Evolutionary conservation across 35 echinoderm and acorn worm genomes (phyloP), one percentile per base, ranked within the genome.

Genomic region (Ophioderma brevispina): DNA sequence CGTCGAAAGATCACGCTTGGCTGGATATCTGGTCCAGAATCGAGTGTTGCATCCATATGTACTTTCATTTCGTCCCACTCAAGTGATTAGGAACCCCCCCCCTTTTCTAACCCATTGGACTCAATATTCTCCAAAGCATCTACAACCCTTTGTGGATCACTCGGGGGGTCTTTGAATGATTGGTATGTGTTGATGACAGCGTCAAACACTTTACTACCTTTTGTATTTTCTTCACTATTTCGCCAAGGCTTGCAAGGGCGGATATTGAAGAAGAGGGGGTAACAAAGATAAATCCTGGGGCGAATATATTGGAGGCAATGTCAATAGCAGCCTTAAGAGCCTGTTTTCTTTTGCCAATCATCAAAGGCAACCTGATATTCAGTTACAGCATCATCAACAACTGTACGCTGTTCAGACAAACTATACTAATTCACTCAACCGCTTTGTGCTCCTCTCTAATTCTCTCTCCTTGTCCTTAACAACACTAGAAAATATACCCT

Each of bases 31-130:
- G 81, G 81, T 33, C 81, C 81, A 13, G 38, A 18, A 83, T 18
- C 41, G 32, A 83, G 81, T 19, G 81, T 83, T 1, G 81, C 81
- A 15, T 83, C 81, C 14, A 83, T 36, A 11, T 83, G 38, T 1
- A 52, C 81, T 31, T 83, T 49, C 81, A 83, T 83, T 33, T 83
- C 81, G 50, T 83, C 81, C 81, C 81, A 83, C 31, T 83, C 81
- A 49, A 83, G 81, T 52, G 81, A 55, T 0, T 28, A 33, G 81
- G 81, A 38, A 83, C n/a, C n/a, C n/a, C n/a, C n/a, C n/a, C n/a
- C n/a, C n/a, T n/a, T 43, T 23, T 83, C 41, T n/a, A 83, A 46
- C 25, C 81, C 81, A 83, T 46, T 33, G 31, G 31, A 40, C 28
- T 40, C 81, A 49, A n/a, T 33, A 83, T 21, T 40, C 18, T 83